These are phyloP conservation scores for Serrognathus titanus DNA, from an alignment of 2,888 invertebrate genomes.

Conservation along the genomic window DNA sequence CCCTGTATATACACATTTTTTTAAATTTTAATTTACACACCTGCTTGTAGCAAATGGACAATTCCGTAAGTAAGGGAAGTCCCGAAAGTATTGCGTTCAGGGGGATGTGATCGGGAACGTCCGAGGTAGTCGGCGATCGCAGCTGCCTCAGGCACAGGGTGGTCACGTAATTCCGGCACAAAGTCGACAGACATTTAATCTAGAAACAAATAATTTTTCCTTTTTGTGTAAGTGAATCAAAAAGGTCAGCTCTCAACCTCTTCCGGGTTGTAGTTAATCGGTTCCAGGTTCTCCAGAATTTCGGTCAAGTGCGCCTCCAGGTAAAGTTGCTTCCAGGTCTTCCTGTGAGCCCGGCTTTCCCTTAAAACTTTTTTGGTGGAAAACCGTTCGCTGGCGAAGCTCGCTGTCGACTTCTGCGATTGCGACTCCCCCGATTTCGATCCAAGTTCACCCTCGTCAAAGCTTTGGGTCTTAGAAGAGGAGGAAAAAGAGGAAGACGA, in stretches of 20 bases:
- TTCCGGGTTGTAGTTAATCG: conserved; percentile 41
- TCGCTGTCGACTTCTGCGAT: background rate
- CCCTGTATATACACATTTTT: background rate
- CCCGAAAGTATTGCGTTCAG: conserved; percentile 36
- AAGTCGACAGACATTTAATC: conserved; percentile 38
- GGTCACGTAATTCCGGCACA: conserved; percentile 36
- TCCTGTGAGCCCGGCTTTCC: conserved; percentile 5
- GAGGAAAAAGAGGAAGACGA: background rate
- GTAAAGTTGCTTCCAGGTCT: conserved; percentile 40
- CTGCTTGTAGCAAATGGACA: conserved; percentile 42
- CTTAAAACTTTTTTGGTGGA: background rate
- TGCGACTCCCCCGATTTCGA: too few species aligned
- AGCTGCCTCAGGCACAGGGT: conserved; percentile 34
- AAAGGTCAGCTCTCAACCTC: conserved; percentile 24
- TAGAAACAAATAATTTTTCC: conserved; percentile 23
- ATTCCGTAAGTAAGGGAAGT: conserved; percentile 36
- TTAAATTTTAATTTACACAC: conserved; percentile 21
- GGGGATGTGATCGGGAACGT: conserved; percentile 35
- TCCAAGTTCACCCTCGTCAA: background rate
- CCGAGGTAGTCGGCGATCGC: conserved; percentile 25
- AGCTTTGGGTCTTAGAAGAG: background rate
- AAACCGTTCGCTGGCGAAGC: background rate
- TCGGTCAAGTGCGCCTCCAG: conserved; percentile 40
- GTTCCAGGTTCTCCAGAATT: conserved; percentile 39
- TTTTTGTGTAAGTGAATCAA: background rate